Conservation (phyloP, 2,888 invertebrate genomes). For the Pteria penguin region DNA sequence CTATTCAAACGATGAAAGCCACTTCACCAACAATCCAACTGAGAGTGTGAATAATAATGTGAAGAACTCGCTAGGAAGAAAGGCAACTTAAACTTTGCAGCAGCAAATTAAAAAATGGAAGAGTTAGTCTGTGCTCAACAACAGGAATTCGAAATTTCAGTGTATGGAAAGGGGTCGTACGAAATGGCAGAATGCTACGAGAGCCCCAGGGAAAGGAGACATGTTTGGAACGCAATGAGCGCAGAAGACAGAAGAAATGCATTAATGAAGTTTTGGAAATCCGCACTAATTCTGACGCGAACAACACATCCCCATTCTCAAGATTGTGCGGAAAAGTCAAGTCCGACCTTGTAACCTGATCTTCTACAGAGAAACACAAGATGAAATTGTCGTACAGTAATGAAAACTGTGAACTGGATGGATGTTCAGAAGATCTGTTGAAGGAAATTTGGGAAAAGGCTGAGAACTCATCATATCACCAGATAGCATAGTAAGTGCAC, state of each 20-base stretch:
- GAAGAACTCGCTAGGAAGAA: neutral
- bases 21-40: constrained; percentile 7
- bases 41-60: constrained; percentile 20
- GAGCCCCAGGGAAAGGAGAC: neutral
- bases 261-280: neutral
- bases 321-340: neutral
- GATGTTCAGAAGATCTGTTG: neutral
- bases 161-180: constrained; percentile 1
- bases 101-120: neutral
- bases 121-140: neutral
- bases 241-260: neutral
- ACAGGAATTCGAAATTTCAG: neutral
- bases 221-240: constrained; percentile 6
- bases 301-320: neutral
- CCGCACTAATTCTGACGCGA: neutral
- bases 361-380: neutral
- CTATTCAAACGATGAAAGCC: neutral
- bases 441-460: neutral
- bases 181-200: neutral
- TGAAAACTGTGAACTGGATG: neutral
- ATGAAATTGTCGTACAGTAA: neutral
- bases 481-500: neutral
- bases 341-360: neutral
- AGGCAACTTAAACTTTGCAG: neutral
- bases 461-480: neutral